These are phyloP conservation scores for Pan troglodytes DNA, from an alignment of 2,113 vertebrate genomes.

Conservation along the genomic window NHGRI_mPanTro3-v2.1_pri NC_072416.2:11053501-11054000, in stretches of 20 bases:
- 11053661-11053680: too few species aligned
- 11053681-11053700: neutral
- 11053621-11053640: neutral
- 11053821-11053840: neutral
- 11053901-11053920: too few species aligned
- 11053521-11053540: neutral
- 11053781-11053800: neutral
- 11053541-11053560: neutral
- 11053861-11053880: rapidly evolving
- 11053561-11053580: neutral
- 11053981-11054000: neutral
- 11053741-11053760: neutral
- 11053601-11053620: neutral
- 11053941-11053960: neutral
- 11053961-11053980: too few species aligned
- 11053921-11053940: neutral
- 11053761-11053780: neutral
- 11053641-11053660: neutral
- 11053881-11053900: too few species aligned
- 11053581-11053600: neutral
- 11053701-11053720: neutral
- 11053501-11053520: neutral
- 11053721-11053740: neutral
- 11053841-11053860: neutral
- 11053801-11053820: neutral